Evolutionary conservation across 2,797 vertebrate species (phyloP).

Genomic region (Nyctibius grandis): DNA sequence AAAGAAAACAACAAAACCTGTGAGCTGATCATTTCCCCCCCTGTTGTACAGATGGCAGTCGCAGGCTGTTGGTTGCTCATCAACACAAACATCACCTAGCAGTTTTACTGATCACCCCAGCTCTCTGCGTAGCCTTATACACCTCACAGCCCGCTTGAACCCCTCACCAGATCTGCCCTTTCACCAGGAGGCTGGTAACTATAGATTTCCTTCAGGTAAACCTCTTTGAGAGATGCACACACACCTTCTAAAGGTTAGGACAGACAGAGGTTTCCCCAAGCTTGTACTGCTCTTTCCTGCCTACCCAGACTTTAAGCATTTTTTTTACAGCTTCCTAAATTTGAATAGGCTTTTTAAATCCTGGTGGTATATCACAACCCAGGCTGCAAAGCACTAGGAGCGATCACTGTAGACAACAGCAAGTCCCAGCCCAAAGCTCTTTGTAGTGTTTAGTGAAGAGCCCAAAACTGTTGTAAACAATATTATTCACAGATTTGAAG

Average conservation of each 20-base stretch:
- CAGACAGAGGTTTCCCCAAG: background rate
- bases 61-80: background rate
- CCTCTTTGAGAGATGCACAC: background rate
- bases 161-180: background rate
- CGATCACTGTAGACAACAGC: background rate
- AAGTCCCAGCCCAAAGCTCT: background rate
- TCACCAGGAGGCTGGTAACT: background rate
- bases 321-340: background rate
- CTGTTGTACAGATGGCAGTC: background rate
- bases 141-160: background rate
- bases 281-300: background rate
- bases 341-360: background rate
- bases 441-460: background rate
- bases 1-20: background rate
- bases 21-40: background rate
- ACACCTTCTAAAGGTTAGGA: conserved; percentile 3
- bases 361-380: background rate
- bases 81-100: background rate
- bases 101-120: background rate
- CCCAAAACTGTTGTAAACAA: background rate
- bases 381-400: background rate
- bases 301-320: background rate
- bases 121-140: background rate
- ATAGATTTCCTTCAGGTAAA: background rate
- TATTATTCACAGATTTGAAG: background rate